phyloP scores from a whole-genome alignment of 2,888 invertebrate species.

The Aphodius sticticus region DNA sequence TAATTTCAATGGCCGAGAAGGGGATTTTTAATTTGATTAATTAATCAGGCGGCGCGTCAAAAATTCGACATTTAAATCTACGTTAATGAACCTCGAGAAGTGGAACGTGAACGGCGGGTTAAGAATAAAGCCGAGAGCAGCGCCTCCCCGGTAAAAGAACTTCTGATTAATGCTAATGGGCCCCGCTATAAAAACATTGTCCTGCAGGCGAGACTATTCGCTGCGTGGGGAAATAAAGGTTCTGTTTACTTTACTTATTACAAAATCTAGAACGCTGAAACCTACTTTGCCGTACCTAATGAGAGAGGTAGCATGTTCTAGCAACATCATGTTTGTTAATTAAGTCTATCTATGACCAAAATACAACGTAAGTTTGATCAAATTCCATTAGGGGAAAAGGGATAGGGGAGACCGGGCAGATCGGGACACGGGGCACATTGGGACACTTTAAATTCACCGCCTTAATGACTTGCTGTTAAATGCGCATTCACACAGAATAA shows the following conservation, averaged over 20 bases:
- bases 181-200: neutral
- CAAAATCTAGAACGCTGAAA: neutral
- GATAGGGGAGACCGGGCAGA: too few relatives aligned
- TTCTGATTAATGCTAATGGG: neutral
- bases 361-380: too few relatives aligned
- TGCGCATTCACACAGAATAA: too few relatives aligned
- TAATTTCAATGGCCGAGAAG: neutral
- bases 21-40: neutral
- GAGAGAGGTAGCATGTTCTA: neutral
- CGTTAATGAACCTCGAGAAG: neutral
- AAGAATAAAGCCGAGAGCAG: neutral
- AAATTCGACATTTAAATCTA: neutral
- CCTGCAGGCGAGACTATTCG: neutral
- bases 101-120: neutral
- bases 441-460: too few relatives aligned
- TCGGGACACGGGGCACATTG: too few relatives aligned
- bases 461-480: too few relatives aligned
- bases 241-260: neutral
- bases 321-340: too few relatives aligned
- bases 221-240: neutral
- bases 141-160: neutral
- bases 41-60: neutral
- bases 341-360: too few relatives aligned
- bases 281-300: neutral
- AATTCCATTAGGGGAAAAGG: too few relatives aligned